phyloP scores from a whole-genome alignment of 2,797 vertebrate species.

The Muraenolepis orangiensis region DNA sequence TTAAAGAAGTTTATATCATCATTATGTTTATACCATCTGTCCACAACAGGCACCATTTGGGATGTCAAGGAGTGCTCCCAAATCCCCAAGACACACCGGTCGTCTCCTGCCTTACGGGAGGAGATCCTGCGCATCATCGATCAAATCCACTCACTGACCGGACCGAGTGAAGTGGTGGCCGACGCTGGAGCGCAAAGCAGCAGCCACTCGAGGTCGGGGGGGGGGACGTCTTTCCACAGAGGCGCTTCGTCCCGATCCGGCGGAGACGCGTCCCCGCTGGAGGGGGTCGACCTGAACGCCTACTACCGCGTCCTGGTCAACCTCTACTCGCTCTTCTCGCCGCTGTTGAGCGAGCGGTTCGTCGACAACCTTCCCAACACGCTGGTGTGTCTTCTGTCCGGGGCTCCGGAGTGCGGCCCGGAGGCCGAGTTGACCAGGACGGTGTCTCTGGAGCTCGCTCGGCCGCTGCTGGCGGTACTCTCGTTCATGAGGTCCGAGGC shows the following conservation, averaged over 20 bases:
- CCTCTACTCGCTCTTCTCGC: conserved; percentile 48
- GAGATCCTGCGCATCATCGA: conserved; percentile 53
- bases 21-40: too few relatives aligned
- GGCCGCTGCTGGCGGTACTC: conserved; percentile 50
- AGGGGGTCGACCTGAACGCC: conserved; percentile 30
- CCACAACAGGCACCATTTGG: conserved; percentile 50
- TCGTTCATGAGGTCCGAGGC: conserved; percentile 57
- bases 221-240: background rate
- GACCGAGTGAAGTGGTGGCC: background rate
- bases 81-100: conserved; percentile 27
- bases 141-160: conserved; percentile 55
- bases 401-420: conserved; percentile 62
- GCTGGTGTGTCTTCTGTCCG: conserved; percentile 70
- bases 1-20: too few relatives aligned
- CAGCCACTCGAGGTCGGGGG: background rate
- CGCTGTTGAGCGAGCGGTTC: conserved; percentile 50
- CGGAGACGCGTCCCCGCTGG: background rate
- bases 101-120: conserved; percentile 36
- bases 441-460: conserved; percentile 49
- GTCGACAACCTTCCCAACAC: conserved; percentile 60
- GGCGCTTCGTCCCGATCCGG: conserved; percentile 9
- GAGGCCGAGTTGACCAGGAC: conserved; percentile 64
- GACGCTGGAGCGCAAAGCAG: background rate
- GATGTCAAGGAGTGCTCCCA: conserved; percentile 31
- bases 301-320: conserved; percentile 53